Evolutionary conservation across 1,140 invertebrate genomes (phyloP), one percentile per base, ranked within the genome.

Genomic region (Drosophila melanogaster): DNA sequence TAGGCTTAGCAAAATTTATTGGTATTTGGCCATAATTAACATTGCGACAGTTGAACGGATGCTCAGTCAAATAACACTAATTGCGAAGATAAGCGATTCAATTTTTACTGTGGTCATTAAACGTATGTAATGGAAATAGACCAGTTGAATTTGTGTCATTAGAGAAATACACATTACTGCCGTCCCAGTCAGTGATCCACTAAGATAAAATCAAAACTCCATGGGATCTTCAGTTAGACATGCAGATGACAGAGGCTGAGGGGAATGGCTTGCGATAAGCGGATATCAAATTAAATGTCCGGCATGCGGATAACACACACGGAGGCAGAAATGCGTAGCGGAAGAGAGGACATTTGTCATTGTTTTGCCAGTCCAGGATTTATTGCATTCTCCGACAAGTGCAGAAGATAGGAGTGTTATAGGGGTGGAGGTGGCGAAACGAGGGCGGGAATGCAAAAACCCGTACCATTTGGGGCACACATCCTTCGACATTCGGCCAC

Each of bases 321-420:
- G 70, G 74, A 72, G 60, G 67, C 62, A 74, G 41, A 54, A 44
- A 72, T 40, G 49, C 46, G 59, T 22, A 73, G 22, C 50, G 49
- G 58, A 61, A 73, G 56, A 55, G 33, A 41, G 59, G 65, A 61
- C 78, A 86, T 86, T 81, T 86, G 81, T 86, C 81, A 87, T 86
- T 86, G 83, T 86, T 86, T 87, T 86, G 79, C 73, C 85, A 79
- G 83, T 55, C 74, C 74, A 81, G 69, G 81, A 86, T 81, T 87
- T 86, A 86, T 86, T 81, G 81, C 81, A 87, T 87, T 78, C 74
- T 56, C 50, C 50, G 50, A 43, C 56, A 66, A 46, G 55, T 50
- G 44, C 58, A 55, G 38, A 43, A 51, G 1, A 30, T 30, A 30
- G 33, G 10, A 19, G 37, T 17, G 14, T 3, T 4, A 2, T 33